Evolutionary conservation across 2,113 vertebrate genomes (phyloP).

Genomic region (Rhegmatorhina hoffmannsi): DNA sequence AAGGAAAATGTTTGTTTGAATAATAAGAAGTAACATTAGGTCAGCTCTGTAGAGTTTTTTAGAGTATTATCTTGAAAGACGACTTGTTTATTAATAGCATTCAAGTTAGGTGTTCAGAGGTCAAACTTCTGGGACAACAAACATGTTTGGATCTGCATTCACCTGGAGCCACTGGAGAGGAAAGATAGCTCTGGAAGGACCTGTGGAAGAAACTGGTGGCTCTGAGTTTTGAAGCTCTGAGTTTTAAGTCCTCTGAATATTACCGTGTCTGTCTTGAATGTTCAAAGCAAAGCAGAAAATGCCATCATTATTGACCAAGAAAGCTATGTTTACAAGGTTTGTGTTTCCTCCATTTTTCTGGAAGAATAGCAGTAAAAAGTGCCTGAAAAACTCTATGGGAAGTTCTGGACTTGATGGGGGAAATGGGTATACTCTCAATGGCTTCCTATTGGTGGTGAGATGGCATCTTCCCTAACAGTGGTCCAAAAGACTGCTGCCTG

Average conservation of each 20-base stretch:
- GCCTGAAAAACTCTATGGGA: background rate
- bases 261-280: background rate
- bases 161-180: background rate
- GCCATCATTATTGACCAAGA: background rate
- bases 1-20: background rate
- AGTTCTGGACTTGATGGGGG: background rate
- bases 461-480: background rate
- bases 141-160: background rate
- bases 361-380: background rate
- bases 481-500: background rate
- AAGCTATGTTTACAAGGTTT: background rate
- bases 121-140: background rate
- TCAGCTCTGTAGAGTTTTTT: background rate
- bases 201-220: background rate
- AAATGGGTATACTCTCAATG: background rate
- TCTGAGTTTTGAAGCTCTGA: background rate
- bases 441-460: background rate
- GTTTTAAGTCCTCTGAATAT: background rate
- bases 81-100: background rate
- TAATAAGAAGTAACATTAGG: background rate
- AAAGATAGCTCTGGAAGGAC: background rate
- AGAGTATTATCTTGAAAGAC: background rate
- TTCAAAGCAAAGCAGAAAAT: background rate
- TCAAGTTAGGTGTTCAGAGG: background rate
- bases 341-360: background rate